These are phyloP conservation scores for Drosophila yakuba DNA, from an alignment of 1,140 invertebrate species.

Conservation along the genomic window DNA sequence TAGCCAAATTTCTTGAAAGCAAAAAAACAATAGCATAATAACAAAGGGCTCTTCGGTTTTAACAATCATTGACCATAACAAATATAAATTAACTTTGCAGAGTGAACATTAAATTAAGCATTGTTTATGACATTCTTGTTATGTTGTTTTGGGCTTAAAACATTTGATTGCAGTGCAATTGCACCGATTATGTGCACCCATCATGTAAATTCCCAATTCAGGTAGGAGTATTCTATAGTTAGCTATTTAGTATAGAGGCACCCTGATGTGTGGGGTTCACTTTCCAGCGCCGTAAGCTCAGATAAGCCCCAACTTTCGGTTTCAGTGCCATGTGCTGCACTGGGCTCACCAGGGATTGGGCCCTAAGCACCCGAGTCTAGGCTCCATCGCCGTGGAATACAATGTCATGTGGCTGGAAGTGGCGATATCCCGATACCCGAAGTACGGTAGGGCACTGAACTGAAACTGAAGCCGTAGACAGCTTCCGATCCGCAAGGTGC, in stretches of 20 bases:
- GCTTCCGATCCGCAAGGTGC: conserved; percentile 1
- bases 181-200: no score
- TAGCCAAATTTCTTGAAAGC: no score
- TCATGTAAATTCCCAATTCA: no score
- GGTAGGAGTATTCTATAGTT: neutral
- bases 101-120: no score
- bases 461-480: conserved; percentile 1
- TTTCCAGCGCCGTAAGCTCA: neutral
- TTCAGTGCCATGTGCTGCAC: conserved; percentile 30
- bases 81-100: no score
- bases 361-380: conserved; percentile 25
- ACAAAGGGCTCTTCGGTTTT: no score
- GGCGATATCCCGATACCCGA: neutral
- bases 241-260: neutral
- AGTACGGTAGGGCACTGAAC: neutral
- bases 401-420: neutral
- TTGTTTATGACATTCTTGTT: no score
- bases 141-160: no score
- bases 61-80: no score
- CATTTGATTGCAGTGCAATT: no score
- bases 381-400: neutral
- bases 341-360: conserved; percentile 35
- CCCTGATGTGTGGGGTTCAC: neutral
- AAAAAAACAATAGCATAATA: no score
- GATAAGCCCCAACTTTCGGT: conserved; percentile 42